Evolutionary conservation across 1,140 invertebrate species (phyloP).

Genomic region (Bombus superbus): DNA sequence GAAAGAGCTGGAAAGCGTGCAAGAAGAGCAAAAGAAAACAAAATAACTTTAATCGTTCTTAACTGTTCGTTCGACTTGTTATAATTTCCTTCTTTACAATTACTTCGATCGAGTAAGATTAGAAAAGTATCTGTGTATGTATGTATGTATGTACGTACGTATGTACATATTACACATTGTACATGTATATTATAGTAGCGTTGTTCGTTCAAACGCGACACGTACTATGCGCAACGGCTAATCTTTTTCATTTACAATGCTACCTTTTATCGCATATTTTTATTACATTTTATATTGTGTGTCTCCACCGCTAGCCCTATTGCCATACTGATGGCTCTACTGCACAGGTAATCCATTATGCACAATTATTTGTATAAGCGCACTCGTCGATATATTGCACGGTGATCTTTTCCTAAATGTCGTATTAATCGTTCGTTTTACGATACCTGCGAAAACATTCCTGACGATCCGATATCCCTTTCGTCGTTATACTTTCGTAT

Average conservation of each 20-base stretch:
- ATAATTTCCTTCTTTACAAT: background rate
- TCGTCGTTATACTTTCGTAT: background rate
- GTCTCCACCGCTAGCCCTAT: conserved; percentile 89
- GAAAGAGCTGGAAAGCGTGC: background rate
- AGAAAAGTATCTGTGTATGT: background rate
- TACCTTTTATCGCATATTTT: conserved; percentile 81
- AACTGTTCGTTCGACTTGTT: background rate
- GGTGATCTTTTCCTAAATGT: conserved; percentile 68
- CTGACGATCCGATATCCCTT: background rate
- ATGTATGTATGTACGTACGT: background rate
- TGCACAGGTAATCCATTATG: conserved; percentile 90
- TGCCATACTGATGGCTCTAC: conserved; percentile 92
- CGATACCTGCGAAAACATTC: background rate
- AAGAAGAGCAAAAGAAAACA: background rate
- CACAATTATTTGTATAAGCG: conserved; percentile 81
- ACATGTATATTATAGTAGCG: background rate
- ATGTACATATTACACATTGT: background rate
- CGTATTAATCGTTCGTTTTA: background rate
- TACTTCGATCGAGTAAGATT: background rate
- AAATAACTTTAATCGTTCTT: background rate
- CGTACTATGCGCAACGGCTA: conserved; percentile 76
- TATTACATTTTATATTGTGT: conserved; percentile 82
- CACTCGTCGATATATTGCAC: conserved; percentile 78
- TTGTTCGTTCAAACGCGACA: conserved; percentile 28
- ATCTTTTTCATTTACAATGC: conserved; percentile 78